Evolutionary conservation across 2,113 vertebrate genomes (phyloP), one percentile per base, ranked within the genome.

Genomic region (Phrynosoma platyrhinos): DNA sequence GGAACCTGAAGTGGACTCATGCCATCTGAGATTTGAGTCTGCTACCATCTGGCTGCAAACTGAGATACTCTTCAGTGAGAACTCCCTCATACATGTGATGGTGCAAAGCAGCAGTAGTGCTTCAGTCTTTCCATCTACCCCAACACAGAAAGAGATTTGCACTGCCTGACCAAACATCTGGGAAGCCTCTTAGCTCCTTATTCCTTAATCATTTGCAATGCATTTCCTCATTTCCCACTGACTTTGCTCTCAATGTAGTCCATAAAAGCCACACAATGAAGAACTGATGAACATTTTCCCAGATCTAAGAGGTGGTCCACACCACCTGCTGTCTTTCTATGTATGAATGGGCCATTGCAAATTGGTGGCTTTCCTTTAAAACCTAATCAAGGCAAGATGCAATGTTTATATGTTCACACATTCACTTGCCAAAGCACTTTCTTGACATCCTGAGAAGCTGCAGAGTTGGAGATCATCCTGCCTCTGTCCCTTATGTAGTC

Each of bases 11-110:
- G 12, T 58, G 74, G 40, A 78, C 32, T 53, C 36, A 14, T 86
- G 80, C 80, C 83, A 27, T 30, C 82, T 3, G 87, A 89, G 55
- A 89, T 79, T 53, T 62, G 86, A 89, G 25, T 9, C 52, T 79
- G 86, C 85, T 52, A 42, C 83, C 10, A 47, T 91, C 76, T 47
- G 87, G 90, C 89, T 80, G 82, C 83, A 5, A n/a, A 42, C n/a
- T 42, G 4, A 89, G 76, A 58, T 20, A 30, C 83, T 2, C 47
- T 21, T 2, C 42, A 72, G 9, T 4, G 47, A 81, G 81, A 47
- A 58, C 79, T 79, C 40, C 30, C 82, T 77, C 9, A 62, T 30
- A 55, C 90, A 23, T 80, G 9, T 40, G 55, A 72, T 5, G 84
- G 68, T 83, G n/a, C n/a, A 52, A 12, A 83, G 30, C 25, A 83